Base-by-base conservation (phyloP, 2,113 vertebrate genomes). In the Plecotus auritus region DNA sequence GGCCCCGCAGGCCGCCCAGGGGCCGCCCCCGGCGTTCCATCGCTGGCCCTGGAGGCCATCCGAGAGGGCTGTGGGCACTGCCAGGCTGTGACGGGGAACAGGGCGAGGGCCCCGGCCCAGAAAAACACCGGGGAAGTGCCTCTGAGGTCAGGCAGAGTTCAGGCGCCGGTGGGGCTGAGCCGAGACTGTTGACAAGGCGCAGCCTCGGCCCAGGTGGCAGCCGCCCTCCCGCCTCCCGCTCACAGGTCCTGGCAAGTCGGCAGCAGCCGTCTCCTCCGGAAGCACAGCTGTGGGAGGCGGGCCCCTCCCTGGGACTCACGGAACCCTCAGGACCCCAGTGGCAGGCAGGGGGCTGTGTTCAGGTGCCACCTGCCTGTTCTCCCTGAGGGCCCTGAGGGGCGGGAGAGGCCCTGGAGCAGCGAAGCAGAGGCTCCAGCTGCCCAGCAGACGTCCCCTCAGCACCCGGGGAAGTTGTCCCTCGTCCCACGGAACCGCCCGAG, bases 191-290 rank as follows among this genome's bases (percentile, higher is more conserved):
- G 78, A 89, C 17, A 23, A 59, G 12, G 54, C 3, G 9, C 16
- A 5, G 49, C 93, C 97, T 35, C 11, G 94, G 96, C 97, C 95
- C 97, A 98, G 97, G 96, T 97, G 96, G 96, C 95, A 95, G 97
- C 94, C 95, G 96, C 95, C 96, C 97, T 97, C 97, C 94, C 76
- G 88, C 59, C 20, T 20, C n/a, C 35, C 94, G 94, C 92, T 89
- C 66, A 70, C 96, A 96, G 97, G 98, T 98, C 97, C 96, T 51
- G 85, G 97, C 98, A 98, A 95, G 98, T 94, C 97, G 61, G 61
- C 82, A 84, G 86, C 76, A 28, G 85, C 94, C 40, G 17, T 54
- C 93, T 92, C 92, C 89, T 76, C 95, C 85, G 93, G 96, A 98
- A 98, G 97, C 81, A 95, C 96, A 97, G 97, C 97, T 97, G 89